These are phyloP conservation scores for Phataginus tetradactyla DNA, from an alignment of 2,797 vertebrate species.

Conservation along the genomic window DNA sequence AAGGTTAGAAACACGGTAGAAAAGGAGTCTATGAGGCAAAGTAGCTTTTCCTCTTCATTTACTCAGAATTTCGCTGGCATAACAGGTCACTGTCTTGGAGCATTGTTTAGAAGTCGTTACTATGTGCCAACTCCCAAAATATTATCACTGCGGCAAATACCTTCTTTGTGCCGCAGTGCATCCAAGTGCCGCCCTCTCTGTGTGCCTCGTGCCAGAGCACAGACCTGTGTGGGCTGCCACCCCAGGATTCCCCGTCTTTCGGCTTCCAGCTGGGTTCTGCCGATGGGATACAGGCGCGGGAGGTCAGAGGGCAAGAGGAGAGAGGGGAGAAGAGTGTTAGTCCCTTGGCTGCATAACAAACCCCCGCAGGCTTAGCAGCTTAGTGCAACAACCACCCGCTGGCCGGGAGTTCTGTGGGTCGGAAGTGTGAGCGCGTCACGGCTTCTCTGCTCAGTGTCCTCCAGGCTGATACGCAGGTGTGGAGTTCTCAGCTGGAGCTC, in stretches of 20 bases:
- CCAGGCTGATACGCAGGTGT: neutral
- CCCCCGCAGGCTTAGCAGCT: neutral
- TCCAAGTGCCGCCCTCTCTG: neutral
- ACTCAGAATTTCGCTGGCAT: neutral
- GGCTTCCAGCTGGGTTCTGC: neutral
- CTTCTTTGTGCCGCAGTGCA: neutral
- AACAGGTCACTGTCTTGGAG: neutral
- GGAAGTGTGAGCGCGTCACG: neutral
- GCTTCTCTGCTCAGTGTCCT: neutral
- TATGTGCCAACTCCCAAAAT: neutral
- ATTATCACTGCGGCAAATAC: neutral
- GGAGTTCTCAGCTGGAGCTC: neutral
- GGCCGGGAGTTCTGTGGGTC: neutral
- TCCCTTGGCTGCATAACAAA: neutral
- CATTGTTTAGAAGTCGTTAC: neutral
- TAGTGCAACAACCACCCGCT: neutral
- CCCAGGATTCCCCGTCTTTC: neutral
- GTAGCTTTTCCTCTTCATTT: neutral
- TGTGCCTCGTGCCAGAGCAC: neutral
- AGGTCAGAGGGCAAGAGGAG: neutral
- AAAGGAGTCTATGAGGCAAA: neutral
- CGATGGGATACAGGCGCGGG: neutral
- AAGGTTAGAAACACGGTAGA: neutral
- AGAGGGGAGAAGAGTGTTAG: neutral
- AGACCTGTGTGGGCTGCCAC: neutral